A percentile compares a stretch with the other conserved stretches of the same genome.
phyloP scores from a whole-genome alignment of 2,797 vertebrate genomes.

The Characodon lateralis region DNA sequence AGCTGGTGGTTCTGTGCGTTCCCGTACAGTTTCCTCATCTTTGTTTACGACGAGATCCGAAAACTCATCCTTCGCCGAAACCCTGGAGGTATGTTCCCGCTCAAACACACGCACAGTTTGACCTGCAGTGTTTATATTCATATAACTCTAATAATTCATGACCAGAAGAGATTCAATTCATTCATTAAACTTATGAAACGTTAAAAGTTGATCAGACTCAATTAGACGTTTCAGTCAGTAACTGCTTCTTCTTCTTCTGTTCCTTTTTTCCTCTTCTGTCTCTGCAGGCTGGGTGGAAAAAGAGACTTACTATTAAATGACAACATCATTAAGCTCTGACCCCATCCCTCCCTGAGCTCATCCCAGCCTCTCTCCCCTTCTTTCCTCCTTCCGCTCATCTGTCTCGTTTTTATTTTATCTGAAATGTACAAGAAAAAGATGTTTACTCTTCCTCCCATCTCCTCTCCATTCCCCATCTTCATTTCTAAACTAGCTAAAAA shows the following conservation, averaged over 20 bases:
- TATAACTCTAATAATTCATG: neutral
- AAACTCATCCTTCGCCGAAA: conserved; percentile 92
- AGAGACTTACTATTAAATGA: conserved; percentile 85
- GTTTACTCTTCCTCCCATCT: conserved; percentile 48
- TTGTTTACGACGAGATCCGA: conserved; percentile 93
- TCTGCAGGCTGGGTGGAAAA: conserved; percentile 83
- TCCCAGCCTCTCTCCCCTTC: conserved; percentile 30
- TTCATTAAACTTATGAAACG: no score
- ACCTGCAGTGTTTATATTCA: no score
- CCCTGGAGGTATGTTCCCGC: conserved; percentile 83
- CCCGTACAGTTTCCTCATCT: conserved; percentile 96
- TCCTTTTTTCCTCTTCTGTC: conserved; percentile 35
- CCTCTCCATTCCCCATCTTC: conserved; percentile 26
- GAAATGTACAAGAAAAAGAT: conserved; percentile 54
- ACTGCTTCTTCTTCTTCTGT: conserved; percentile 17
- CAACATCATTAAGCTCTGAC: conserved; percentile 64
- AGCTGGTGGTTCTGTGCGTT: conserved; percentile 97
- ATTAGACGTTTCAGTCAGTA: neutral
- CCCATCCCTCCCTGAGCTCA: conserved; percentile 43
- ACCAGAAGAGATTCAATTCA: neutral
- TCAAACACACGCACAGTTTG: neutral
- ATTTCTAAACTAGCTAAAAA: conserved; percentile 37
- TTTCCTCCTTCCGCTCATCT: conserved; percentile 21
- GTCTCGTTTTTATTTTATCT: conserved; percentile 24
- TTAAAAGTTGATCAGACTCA: no score